These are phyloP conservation scores for Lasioglossum lativentre DNA, from an alignment of 2,888 invertebrate species.

Conservation along the genomic window DNA sequence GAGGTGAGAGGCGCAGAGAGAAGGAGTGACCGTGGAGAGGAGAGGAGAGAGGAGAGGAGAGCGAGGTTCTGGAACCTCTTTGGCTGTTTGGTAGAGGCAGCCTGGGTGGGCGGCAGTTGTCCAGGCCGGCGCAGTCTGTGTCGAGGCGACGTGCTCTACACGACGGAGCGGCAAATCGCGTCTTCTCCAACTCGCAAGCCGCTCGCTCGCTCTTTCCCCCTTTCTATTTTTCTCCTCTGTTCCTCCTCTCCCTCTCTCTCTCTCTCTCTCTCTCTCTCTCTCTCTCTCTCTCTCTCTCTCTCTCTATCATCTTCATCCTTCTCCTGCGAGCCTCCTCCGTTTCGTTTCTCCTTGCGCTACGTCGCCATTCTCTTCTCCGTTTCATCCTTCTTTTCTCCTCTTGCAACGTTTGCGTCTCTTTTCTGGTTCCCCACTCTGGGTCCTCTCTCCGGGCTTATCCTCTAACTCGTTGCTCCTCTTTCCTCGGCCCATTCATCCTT, in stretches of 20 bases:
- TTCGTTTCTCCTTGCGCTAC: slow-evolving; percentile 20
- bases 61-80: slow-evolving; percentile 58
- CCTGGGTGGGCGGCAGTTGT: slow-evolving; percentile 81
- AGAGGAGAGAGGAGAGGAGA: slow-evolving; percentile 9
- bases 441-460: slow-evolving; percentile 2
- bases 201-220: slow-evolving; percentile 23
- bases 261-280: too few species aligned
- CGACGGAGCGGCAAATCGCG: slow-evolving; percentile 78
- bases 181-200: slow-evolving; percentile 67
- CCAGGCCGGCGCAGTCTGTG: slow-evolving; percentile 80
- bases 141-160: slow-evolving; percentile 80
- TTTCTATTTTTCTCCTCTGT: slow-evolving; percentile 1
- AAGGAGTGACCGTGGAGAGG: not conserved
- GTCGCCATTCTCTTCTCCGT: slow-evolving; percentile 29
- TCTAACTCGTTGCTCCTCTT: slow-evolving; percentile 35
- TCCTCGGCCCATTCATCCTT: slow-evolving; percentile 57
- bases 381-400: slow-evolving; percentile 33
- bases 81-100: slow-evolving; percentile 56
- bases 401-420: not conserved
- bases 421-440: not conserved
- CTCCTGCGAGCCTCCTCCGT: not conserved
- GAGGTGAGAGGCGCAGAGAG: not conserved
- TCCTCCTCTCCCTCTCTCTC: not conserved
- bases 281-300: too few species aligned
- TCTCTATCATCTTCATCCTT: not conserved